phyloP scores from a whole-genome alignment of 2,888 invertebrate species.

The Drosophila robusta region DNA sequence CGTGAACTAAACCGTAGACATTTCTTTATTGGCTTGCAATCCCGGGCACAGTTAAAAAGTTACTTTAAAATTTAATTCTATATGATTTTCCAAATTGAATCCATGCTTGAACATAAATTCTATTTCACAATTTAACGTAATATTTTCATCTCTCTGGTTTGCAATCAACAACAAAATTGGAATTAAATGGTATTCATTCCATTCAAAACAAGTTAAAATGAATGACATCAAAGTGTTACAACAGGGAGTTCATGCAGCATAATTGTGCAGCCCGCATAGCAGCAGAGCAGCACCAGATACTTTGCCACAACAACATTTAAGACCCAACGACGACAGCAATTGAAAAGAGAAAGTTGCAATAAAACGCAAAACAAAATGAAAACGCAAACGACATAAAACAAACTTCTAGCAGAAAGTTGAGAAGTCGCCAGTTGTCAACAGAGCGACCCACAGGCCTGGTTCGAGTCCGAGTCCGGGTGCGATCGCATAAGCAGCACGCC shows the following conservation, averaged over 20 bases:
- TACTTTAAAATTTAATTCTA: too few relatives aligned
- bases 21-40: too few relatives aligned
- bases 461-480: constrained; percentile 9
- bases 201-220: not conserved
- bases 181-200: not conserved
- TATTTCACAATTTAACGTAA: not conserved
- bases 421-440: constrained; percentile 64
- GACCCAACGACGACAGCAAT: constrained; percentile 55
- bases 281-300: constrained; percentile 24
- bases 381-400: constrained; percentile 22
- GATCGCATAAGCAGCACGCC: constrained; percentile 11
- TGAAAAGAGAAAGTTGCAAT: constrained; percentile 78
- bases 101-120: too few relatives aligned
- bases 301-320: constrained; percentile 29
- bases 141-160: too few relatives aligned
- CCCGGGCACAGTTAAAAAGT: too few relatives aligned
- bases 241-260: constrained; percentile 10
- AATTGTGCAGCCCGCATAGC: constrained; percentile 45
- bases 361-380: constrained; percentile 20
- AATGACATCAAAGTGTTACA: not conserved
- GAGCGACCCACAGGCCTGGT: constrained; percentile 26
- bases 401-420: constrained; percentile 67
- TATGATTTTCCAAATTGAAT: too few relatives aligned
- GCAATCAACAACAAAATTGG: not conserved
- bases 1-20: too few relatives aligned